Evolutionary conservation across 1,140 invertebrate species (phyloP).

Genomic region (Paracyclopina nana): DNA sequence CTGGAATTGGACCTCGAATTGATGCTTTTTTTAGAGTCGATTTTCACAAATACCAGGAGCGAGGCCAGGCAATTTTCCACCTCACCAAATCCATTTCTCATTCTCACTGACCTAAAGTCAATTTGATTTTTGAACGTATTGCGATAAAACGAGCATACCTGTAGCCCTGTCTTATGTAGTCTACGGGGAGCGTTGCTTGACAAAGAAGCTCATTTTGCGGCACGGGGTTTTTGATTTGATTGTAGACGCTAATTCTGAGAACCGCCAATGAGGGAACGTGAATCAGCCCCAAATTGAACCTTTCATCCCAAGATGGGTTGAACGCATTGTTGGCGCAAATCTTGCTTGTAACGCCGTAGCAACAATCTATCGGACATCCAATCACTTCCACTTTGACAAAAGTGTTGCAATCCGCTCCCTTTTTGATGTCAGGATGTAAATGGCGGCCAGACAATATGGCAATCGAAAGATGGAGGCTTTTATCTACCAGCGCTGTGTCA

Average conservation of each 20-base stretch:
- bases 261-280: slow-evolving; percentile 1
- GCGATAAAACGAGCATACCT: neutral
- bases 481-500: neutral
- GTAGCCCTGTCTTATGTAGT: neutral
- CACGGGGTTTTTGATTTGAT: slow-evolving; percentile 5
- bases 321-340: slow-evolving; percentile 1
- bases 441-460: neutral
- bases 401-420: neutral
- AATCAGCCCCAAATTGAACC: slow-evolving; percentile 8
- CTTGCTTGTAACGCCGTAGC: too few relatives aligned
- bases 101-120: neutral
- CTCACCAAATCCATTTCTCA: neutral
- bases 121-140: neutral
- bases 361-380: neutral
- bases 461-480: slow-evolving; percentile 5
- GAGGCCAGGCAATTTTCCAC: neutral
- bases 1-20: too few relatives aligned
- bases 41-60: slow-evolving; percentile 9
- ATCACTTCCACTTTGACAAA: slow-evolving; percentile 11
- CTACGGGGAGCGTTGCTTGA: slow-evolving; percentile 4
- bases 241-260: slow-evolving; percentile 4
- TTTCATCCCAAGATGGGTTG: slow-evolving; percentile 13
- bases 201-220: neutral
- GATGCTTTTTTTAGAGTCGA: too few relatives aligned
- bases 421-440: neutral